Percentiles rank a stretch among this genome's conserved stretches.
phyloP scores from a whole-genome alignment of 2,888 invertebrate genomes.

The Ceraclea dissimilis region DNA sequence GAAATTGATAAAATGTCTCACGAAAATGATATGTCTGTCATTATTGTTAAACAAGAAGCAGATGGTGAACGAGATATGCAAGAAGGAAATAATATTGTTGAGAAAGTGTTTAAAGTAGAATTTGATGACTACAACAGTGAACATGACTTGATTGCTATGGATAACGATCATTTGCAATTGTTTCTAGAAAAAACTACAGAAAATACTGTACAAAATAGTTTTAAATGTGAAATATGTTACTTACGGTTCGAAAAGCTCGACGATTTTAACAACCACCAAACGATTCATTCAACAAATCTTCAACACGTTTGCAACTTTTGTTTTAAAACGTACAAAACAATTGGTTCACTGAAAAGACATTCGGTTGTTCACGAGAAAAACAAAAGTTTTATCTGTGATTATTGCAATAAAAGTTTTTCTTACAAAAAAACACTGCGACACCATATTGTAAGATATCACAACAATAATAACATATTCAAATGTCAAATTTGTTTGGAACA shows the following conservation, averaged over 20 bases:
- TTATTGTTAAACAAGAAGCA: background rate
- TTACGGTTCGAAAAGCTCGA: too few species aligned
- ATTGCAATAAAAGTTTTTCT: conserved; percentile 15
- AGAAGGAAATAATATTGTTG: background rate
- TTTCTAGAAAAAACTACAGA: conserved; percentile 8
- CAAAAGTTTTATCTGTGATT: conserved; percentile 6
- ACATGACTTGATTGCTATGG: background rate
- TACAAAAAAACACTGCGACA: conserved; percentile 12
- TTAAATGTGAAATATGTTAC: too few species aligned
- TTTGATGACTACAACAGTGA: background rate
- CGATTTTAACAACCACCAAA: too few species aligned
- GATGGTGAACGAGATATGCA: background rate
- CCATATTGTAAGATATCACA: conserved; percentile 8
- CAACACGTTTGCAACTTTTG: conserved; percentile 20
- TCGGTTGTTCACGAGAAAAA: conserved; percentile 12
- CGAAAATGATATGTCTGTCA: background rate
- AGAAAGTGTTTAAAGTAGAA: background rate
- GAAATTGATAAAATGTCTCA: too few species aligned
- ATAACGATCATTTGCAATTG: background rate
- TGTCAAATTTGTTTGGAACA: conserved; percentile 12
- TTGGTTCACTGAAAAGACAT: conserved; percentile 18
- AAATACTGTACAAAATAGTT: too few species aligned
- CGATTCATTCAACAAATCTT: conserved; percentile 3
- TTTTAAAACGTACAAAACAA: conserved; percentile 16
- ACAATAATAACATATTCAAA: background rate